phyloP scores from a whole-genome alignment of 2,797 vertebrate genomes.

The Monodelphis domestica region DNA sequence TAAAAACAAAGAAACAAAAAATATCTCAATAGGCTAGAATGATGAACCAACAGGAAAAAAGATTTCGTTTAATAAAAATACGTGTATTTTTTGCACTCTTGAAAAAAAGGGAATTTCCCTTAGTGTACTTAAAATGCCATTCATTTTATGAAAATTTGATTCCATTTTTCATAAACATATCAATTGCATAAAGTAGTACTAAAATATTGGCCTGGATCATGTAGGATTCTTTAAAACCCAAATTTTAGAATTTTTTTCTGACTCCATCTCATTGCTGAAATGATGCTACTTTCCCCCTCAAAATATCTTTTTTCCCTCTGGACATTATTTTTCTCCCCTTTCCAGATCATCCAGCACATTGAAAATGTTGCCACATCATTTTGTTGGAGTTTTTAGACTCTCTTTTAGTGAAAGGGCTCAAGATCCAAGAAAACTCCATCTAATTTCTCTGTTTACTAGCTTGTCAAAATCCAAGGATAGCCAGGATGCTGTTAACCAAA shows the following conservation, averaged over 20 bases:
- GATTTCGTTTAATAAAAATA: background rate
- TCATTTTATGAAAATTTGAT: slow-evolving; percentile 5
- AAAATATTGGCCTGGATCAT: background rate
- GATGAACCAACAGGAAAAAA: background rate
- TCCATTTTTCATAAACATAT: background rate
- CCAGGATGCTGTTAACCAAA: slow-evolving; percentile 16
- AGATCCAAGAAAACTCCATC: background rate
- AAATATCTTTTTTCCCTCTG: background rate
- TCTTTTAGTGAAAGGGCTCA: slow-evolving; percentile 26
- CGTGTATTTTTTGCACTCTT: background rate
- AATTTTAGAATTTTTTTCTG: slow-evolving; percentile 16
- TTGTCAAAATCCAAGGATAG: slow-evolving; percentile 46
- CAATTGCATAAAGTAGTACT: background rate
- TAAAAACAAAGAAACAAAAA: too few species aligned
- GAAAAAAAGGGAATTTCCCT: background rate
- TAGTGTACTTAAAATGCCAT: background rate
- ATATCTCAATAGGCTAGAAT: background rate
- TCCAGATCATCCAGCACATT: slow-evolving; percentile 11
- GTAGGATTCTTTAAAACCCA: background rate
- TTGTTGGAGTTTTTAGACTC: slow-evolving; percentile 35
- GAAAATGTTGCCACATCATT: background rate
- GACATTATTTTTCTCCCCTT: slow-evolving; percentile 18
- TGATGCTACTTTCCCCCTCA: background rate
- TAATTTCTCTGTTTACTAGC: slow-evolving; percentile 17
- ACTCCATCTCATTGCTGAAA: background rate